These are phyloP conservation scores for Melanotaenia boesemani DNA, from an alignment of 2,797 vertebrate genomes.

Conservation along the genomic window DNA sequence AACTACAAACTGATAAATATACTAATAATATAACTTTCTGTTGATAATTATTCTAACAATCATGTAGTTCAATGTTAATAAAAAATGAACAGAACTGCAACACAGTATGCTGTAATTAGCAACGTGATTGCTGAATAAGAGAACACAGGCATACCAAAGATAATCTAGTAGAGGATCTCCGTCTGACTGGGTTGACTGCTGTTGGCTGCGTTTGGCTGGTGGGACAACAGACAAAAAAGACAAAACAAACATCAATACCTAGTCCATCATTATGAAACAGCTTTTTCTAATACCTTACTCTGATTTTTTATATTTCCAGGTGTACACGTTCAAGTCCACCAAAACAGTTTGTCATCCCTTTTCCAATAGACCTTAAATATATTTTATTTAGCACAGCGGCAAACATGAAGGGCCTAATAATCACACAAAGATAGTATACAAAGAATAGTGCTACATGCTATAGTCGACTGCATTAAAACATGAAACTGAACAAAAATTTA, in stretches of 20 bases:
- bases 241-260: not conserved
- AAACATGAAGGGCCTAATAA: not conserved
- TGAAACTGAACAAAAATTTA: not conserved
- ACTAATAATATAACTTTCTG: not conserved
- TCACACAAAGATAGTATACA: not conserved
- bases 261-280: not conserved
- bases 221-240: conserved; percentile 24
- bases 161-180: conserved; percentile 92
- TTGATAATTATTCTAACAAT: not conserved
- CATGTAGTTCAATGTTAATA: not conserved
- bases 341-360: not conserved
- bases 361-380: not conserved
- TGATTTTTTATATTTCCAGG: not conserved
- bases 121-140: not conserved
- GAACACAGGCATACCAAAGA: conserved; percentile 88
- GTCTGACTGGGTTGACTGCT: conserved; percentile 90
- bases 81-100: conserved; percentile 1
- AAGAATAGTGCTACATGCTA: too few relatives aligned
- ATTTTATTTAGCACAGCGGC: not conserved
- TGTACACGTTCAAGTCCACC: not conserved
- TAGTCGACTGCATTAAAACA: not conserved
- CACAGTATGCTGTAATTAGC: not conserved
- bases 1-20: not conserved
- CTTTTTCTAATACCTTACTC: not conserved
- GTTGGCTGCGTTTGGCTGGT: conserved; percentile 90